phyloP scores from a whole-genome alignment of 2,888 invertebrate genomes.

The Rhingia campestris region DNA sequence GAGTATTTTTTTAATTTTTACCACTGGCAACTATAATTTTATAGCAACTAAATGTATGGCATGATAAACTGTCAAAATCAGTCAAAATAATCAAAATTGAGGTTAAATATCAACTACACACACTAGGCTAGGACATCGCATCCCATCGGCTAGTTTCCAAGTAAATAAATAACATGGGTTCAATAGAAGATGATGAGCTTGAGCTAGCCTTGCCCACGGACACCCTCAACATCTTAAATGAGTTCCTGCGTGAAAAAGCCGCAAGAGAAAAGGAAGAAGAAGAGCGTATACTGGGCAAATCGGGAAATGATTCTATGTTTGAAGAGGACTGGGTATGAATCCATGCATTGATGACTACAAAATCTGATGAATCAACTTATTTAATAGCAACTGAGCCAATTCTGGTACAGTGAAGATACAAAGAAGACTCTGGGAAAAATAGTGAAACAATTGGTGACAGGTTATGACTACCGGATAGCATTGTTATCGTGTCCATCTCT shows the following conservation, averaged over 20 bases:
- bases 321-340: conserved; percentile 91
- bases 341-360: background rate
- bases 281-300: conserved; percentile 78
- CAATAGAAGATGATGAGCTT: conserved; percentile 84
- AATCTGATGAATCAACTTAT: conserved; percentile 51
- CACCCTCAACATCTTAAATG: conserved; percentile 89
- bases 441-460: conserved; percentile 84
- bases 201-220: conserved; percentile 87
- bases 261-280: conserved; percentile 85
- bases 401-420: conserved; percentile 96
- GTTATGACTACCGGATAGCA: conserved; percentile 86
- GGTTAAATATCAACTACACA: conserved; percentile 16
- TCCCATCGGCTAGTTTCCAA: background rate
- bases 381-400: conserved; percentile 96
- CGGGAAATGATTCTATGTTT: conserved; percentile 84
- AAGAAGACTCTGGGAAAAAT: conserved; percentile 88
- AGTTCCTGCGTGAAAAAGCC: conserved; percentile 89
- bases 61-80: background rate
- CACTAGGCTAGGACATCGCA: background rate
- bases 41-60: background rate
- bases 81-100: conserved; percentile 1
- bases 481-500: conserved; percentile 95
- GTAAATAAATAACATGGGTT: conserved; percentile 23
- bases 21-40: conserved; percentile 1
- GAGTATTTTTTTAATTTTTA: background rate